Conservation (phyloP, 1,140 invertebrate species). For the Samia ricini region DNA sequence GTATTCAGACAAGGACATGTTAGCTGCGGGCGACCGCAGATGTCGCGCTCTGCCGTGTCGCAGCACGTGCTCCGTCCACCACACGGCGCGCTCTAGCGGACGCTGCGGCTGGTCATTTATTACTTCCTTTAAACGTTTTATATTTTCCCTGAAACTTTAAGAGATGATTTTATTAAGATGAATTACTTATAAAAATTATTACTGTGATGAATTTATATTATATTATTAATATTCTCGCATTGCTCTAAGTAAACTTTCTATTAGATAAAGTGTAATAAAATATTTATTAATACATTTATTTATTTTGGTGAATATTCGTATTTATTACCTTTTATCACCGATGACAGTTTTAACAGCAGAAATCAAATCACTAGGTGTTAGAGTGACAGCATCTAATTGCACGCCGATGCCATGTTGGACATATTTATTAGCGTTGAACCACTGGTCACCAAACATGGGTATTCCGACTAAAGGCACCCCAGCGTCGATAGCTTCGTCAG, state of each 20-base stretch:
- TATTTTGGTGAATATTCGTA: background rate
- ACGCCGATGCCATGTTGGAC: slow-evolving; percentile 33
- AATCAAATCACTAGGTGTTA: slow-evolving; percentile 30
- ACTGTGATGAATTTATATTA: too few relatives aligned
- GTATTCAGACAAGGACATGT: slow-evolving; percentile 38
- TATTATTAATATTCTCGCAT: too few relatives aligned
- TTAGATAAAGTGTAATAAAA: too few relatives aligned
- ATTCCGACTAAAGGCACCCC: slow-evolving; percentile 78
- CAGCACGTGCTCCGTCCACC: slow-evolving; percentile 78
- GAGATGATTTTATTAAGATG: too few relatives aligned
- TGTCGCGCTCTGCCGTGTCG: slow-evolving; percentile 75
- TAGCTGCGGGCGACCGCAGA: slow-evolving; percentile 49
- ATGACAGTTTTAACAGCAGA: slow-evolving; percentile 26
- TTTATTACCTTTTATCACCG: slow-evolving; percentile 29
- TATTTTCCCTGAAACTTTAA: too few relatives aligned
- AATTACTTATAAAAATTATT: too few relatives aligned
- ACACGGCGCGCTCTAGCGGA: slow-evolving; percentile 64
- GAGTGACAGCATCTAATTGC: slow-evolving; percentile 23
- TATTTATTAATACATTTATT: too few relatives aligned
- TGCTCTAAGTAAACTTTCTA: too few relatives aligned
- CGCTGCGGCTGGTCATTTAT: too few relatives aligned
- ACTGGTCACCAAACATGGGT: slow-evolving; percentile 50
- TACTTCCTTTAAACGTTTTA: too few relatives aligned
- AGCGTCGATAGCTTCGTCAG: slow-evolving; percentile 77
- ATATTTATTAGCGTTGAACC: slow-evolving; percentile 41